phyloP scores from a whole-genome alignment of 64 coral and sea anemone genomes.

The Pachyseris speciosa region DNA sequence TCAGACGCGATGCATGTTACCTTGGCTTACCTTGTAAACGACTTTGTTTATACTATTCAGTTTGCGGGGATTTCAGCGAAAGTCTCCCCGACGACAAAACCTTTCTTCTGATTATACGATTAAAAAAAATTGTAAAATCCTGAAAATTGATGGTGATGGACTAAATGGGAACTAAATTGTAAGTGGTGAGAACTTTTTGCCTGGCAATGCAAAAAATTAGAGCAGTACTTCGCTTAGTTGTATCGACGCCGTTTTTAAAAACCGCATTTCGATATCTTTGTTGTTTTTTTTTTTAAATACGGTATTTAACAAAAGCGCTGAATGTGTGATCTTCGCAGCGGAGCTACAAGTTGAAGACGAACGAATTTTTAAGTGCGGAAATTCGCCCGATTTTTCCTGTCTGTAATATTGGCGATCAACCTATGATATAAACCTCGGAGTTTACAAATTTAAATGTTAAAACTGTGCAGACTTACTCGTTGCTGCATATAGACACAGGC shows the following conservation, averaged over 20 bases:
- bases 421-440: not conserved
- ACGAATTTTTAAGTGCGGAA: not conserved
- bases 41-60: constrained; percentile 6
- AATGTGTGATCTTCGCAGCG: not conserved
- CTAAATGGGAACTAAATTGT: not conserved
- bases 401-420: not conserved
- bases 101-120: not conserved
- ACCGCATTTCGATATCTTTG: constrained; percentile 6
- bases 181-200: not conserved
- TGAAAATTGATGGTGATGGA: too few species aligned
- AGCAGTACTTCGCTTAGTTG: not conserved
- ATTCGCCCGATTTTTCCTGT: not conserved
- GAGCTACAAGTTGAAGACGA: not conserved
- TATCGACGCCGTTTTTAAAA: not conserved
- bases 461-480: constrained; percentile 77
- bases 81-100: not conserved
- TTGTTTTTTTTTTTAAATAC: not conserved
- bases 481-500: constrained; percentile 92
- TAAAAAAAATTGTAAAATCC: too few species aligned
- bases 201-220: not conserved
- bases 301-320: not conserved
- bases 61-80: not conserved
- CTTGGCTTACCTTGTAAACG: not conserved
- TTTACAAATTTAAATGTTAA: constrained; percentile 44
- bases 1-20: too few species aligned